Evolutionary conservation across 2,113 vertebrate genomes (phyloP), one percentile per base, ranked within the genome.

Genomic region (Nannospalax galili): DNA sequence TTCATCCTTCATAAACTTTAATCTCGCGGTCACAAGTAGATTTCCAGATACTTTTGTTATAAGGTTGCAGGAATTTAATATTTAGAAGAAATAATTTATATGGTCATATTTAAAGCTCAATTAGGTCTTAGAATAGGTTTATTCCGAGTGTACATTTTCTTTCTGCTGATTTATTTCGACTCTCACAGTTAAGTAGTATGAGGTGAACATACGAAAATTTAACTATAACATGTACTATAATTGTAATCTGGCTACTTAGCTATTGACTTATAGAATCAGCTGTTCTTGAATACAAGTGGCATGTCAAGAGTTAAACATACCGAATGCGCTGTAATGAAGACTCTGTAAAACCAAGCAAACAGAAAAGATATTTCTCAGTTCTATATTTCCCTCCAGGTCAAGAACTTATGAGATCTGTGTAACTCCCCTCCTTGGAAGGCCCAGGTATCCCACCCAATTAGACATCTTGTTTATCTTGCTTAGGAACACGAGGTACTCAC

Each of bases 61-160:
- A 90, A 92, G 84, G 1, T 26, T 87, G 12, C 73, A 15, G 40
- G 8, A 72, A 26, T 77, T 80, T 62, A 64, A 89, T 28, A 81
- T 40, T 40, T 87, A 62, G 45, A 87, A 5, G 45, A 67, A 58
- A 64, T 73, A n/a, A 90, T 73, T 87, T 92, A 15, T 65, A 84
- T 62, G 35, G 4, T 60, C 40, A 67, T 1, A 92, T 58, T 95
- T 78, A 67, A 11, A 52, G 45, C 24, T 74, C 37, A 9, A 69
- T 52, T 65, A 48, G 65, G 73, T 42, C 20, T 28, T 42, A 11
- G 5, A n/a, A 20, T 89, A 37, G 0, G 30, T 67, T 14, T 67
- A 1, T 84, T 15, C 5, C 84, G 16, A 77, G 5, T 67, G 3
- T 37, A 42, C 17, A 32, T 12, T 85, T 28, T 58, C 8, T 75